Conservation (phyloP, 2,113 vertebrate genomes). For the Platysteira castanea region DNA sequence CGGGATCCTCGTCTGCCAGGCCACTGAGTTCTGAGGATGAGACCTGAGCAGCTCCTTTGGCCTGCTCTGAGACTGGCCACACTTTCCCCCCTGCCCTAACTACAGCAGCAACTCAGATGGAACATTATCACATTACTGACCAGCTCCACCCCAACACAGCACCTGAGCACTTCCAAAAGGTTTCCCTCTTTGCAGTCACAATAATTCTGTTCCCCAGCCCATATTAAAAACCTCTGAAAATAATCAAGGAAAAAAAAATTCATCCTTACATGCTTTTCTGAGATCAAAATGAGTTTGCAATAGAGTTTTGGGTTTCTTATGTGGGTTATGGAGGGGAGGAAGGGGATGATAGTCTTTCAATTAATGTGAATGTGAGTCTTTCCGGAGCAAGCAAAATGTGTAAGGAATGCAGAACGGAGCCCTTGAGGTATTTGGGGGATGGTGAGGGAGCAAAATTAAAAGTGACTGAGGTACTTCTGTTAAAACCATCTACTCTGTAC, state of each 20-base stretch:
- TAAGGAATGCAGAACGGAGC: constrained; percentile 36
- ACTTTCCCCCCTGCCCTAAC: not conserved
- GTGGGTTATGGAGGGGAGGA: not conserved
- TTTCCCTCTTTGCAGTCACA: not conserved
- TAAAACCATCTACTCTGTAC: constrained; percentile 13
- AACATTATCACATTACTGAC: not conserved
- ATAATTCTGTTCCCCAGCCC: not conserved
- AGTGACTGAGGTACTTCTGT: constrained; percentile 12
- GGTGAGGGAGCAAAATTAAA: constrained; percentile 34
- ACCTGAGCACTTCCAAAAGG: not conserved
- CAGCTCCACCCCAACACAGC: not conserved
- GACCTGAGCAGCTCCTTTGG: not conserved
- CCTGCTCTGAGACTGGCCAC: not conserved
- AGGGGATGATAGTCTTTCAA: not conserved
- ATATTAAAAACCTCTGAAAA: not conserved
- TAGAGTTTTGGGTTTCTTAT: not conserved
- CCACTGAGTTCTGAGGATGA: fast-evolving
- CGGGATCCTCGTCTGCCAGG: not conserved
- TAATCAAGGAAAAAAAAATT: not conserved
- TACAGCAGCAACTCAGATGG: not conserved
- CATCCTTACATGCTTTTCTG: not conserved
- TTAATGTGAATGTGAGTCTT: not conserved
- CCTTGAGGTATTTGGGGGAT: constrained; percentile 57
- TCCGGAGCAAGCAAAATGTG: not conserved
- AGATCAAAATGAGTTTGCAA: not conserved